phyloP scores from a whole-genome alignment of 2,888 invertebrate species.

The Blastobasis lacticolella region DNA sequence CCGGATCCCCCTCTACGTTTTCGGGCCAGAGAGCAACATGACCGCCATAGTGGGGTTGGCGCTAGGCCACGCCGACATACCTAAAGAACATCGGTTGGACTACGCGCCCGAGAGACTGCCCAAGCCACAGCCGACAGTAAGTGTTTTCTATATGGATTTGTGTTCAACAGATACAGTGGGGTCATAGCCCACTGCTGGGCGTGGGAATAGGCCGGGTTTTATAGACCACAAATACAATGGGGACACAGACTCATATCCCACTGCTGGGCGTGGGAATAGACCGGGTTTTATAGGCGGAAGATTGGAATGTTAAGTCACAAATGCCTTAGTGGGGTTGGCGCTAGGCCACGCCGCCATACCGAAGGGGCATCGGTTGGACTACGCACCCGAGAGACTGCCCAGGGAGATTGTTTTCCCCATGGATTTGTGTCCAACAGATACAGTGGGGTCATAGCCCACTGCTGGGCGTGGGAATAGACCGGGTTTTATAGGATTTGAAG shows the following conservation, averaged over 20 bases:
- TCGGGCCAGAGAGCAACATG: conserved; percentile 99
- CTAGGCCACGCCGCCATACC: conserved; percentile 92
- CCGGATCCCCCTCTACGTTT: conserved; percentile 95
- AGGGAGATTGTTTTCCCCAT: too few relatives aligned
- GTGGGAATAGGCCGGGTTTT: too few relatives aligned
- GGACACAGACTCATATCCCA: too few relatives aligned
- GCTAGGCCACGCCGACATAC: conserved; percentile 90
- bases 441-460: not conserved
- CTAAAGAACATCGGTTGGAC: conserved; percentile 77
- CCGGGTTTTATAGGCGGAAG: too few relatives aligned
- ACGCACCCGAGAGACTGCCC: conserved; percentile 66
- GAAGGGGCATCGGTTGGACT: conserved; percentile 74
- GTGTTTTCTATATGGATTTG: not conserved
- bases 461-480: too few relatives aligned
- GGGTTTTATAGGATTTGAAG: too few relatives aligned
- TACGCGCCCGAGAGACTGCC: conserved; percentile 68
- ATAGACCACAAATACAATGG: too few relatives aligned
- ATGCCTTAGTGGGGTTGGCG: too few relatives aligned
- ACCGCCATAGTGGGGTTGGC: conserved; percentile 99
- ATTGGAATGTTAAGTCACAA: too few relatives aligned
- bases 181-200: not conserved
- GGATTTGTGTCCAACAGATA: not conserved
- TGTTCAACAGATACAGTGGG: not conserved
- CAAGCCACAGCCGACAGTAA: too few relatives aligned
- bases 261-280: too few relatives aligned